Evolutionary conservation across 2,888 invertebrate species (phyloP), one percentile per base, ranked within the genome.

Genomic region (Zygaena filipendulae): DNA sequence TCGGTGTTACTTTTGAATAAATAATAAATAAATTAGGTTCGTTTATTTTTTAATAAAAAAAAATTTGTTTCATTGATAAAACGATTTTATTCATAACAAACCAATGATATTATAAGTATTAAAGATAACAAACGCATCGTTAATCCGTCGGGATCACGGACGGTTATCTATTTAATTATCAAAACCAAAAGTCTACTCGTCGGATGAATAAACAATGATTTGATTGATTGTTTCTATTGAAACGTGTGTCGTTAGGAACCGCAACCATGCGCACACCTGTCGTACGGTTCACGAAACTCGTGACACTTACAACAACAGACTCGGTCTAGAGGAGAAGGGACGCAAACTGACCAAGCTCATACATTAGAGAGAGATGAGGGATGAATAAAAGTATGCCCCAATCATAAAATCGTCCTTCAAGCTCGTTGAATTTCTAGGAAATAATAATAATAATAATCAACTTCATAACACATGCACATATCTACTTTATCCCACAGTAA

Each of bases 201-300:
- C 51, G 56, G 64, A 64, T 67, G 68, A 63, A 74, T 67, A 70
- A 66, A 70, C 67, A 62, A 58, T 66, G 59, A 60, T 68, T 62
- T 74, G 74, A 77, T 75, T 75, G 77, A 75, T 75, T 72, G 72
- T 72, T 63, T 62, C 61, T 59, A 71, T 71, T 59, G 59, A 62
- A 62, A 58, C 63, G 70, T 57, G 77, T 63, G 70, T 75, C 72
- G 75, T 75, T 77, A 71, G 57, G 51, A 57, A 56, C 67, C 67
- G 59, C 74, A 69, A 49, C 64, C 71, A 69, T 59, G 75, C 75
- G 70, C 72, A 59, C 77, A 75, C 74, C 75, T 75, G 77, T 75
- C 74, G 62, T 59, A 75, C 68, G 75, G 55, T 71, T 56, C 66
- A 66, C 42, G 45, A 66, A 72, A 63, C 71, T 67, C 67, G 51